Conservation (phyloP, 1,140 invertebrate genomes). For the Leptopilina boulardi region DNA sequence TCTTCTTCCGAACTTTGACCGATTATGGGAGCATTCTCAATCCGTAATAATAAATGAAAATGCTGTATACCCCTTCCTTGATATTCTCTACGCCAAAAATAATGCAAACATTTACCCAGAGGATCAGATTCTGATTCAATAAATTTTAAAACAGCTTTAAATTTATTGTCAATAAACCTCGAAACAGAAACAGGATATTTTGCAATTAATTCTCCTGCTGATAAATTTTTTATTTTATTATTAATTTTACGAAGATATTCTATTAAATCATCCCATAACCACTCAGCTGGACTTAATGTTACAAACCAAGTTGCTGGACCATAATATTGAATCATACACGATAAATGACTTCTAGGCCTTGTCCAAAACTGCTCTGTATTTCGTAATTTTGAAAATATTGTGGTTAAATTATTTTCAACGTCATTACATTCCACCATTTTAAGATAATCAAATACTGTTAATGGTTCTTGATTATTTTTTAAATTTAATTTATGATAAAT, state of each 20-base stretch:
- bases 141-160: conserved; percentile 64
- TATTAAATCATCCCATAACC: conserved; percentile 62
- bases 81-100: conserved; percentile 59
- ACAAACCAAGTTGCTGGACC: conserved; percentile 69
- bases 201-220: conserved; percentile 52
- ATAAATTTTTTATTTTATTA: conserved; percentile 43
- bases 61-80: conserved; percentile 61
- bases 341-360: conserved; percentile 54
- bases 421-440: neutral
- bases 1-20: conserved; percentile 53
- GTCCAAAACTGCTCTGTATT: conserved; percentile 61
- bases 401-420: conserved; percentile 54
- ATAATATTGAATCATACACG: conserved; percentile 63
- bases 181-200: conserved; percentile 60
- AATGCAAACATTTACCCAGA: conserved; percentile 60
- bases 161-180: conserved; percentile 62
- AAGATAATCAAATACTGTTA: conserved; percentile 49
- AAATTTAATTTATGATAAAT: conserved; percentile 64
- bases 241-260: conserved; percentile 61
- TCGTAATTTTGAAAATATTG: conserved; percentile 55
- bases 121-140: conserved; percentile 57
- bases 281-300: conserved; percentile 67
- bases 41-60: conserved; percentile 65
- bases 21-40: conserved; percentile 61
- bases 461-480: conserved; percentile 48